Percentiles rank a stretch among this genome's conserved stretches.
Conservation (phyloP, 2,888 invertebrate genomes). For the Agonopterix subpropinquella region DNA sequence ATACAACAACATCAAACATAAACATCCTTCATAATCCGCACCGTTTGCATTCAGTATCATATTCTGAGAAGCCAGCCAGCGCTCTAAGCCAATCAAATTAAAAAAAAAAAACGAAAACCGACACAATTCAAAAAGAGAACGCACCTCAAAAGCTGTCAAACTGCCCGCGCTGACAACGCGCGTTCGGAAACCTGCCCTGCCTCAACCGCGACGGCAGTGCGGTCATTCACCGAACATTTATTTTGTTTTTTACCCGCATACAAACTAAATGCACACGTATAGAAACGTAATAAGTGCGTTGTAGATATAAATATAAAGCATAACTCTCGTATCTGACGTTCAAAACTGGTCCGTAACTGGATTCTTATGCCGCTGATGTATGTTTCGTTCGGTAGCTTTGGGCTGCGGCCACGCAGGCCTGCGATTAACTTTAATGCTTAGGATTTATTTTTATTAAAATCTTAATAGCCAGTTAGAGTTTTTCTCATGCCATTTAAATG, state of each 20-base stretch:
- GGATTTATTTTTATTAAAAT: slow-evolving; percentile 26
- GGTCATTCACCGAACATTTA: slow-evolving; percentile 63
- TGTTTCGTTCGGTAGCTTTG: slow-evolving; percentile 37
- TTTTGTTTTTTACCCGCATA: slow-evolving; percentile 71
- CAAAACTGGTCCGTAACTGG: slow-evolving; percentile 54
- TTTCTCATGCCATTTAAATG: slow-evolving; percentile 4
- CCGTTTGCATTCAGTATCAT: neutral
- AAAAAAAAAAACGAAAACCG: slow-evolving; percentile 42
- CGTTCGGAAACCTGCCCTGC: slow-evolving; percentile 53
- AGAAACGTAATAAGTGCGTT: slow-evolving; percentile 19
- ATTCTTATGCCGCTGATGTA: slow-evolving; percentile 31
- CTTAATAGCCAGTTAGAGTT: slow-evolving; percentile 13
- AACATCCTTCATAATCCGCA: neutral
- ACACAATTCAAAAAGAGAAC: slow-evolving; percentile 65
- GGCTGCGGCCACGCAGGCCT: slow-evolving; percentile 18
- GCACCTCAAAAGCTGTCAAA: slow-evolving; percentile 71
- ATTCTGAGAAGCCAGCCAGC: slow-evolving; percentile 9
- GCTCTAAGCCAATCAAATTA: slow-evolving; percentile 46
- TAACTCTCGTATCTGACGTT: slow-evolving; percentile 55
- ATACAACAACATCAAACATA: slow-evolving; percentile 1
- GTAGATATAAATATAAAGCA: slow-evolving; percentile 45
- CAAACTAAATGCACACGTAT: slow-evolving; percentile 56
- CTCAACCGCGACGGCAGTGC: slow-evolving; percentile 48
- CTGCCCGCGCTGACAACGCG: slow-evolving; percentile 42
- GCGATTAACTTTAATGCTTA: slow-evolving; percentile 26